Percentiles rank a stretch among this genome's conserved stretches.
Conservation (phyloP, 2,888 invertebrate species). For the Zygogramma bicolorata region DNA sequence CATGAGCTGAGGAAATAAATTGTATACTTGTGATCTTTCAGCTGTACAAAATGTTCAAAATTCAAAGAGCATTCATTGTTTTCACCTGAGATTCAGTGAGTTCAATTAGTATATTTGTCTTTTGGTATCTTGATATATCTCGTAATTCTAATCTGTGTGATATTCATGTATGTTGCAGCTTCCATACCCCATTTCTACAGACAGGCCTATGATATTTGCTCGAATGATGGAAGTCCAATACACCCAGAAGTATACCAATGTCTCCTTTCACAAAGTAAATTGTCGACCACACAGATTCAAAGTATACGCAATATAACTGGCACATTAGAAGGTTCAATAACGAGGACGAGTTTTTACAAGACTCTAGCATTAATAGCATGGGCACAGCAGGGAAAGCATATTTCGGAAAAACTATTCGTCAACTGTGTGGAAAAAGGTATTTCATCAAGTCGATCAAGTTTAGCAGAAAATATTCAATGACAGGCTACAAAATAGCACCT, state of each 20-base stretch:
- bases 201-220: constrained; percentile 70
- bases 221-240: constrained; percentile 69
- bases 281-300: constrained; percentile 68
- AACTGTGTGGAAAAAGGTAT: constrained; percentile 66
- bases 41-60: too few relatives aligned
- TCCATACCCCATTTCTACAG: constrained; percentile 70
- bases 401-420: constrained; percentile 70
- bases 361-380: constrained; percentile 71
- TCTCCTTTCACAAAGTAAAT: constrained; percentile 68
- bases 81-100: too few relatives aligned
- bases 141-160: too few relatives aligned
- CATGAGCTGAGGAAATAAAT: too few relatives aligned
- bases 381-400: constrained; percentile 71
- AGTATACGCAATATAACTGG: constrained; percentile 71
- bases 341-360: constrained; percentile 70
- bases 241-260: constrained; percentile 70
- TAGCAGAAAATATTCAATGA: too few relatives aligned
- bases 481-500: too few relatives aligned
- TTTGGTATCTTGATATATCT: not conserved
- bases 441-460: constrained; percentile 1
- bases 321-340: constrained; percentile 66
- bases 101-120: too few relatives aligned
- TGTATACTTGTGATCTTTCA: too few relatives aligned
- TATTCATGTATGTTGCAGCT: constrained; percentile 60
- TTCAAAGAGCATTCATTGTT: too few relatives aligned